These are phyloP conservation scores for Plestiodon gilberti DNA, from an alignment of 2,113 vertebrate genomes.

Conservation along the genomic window DNA sequence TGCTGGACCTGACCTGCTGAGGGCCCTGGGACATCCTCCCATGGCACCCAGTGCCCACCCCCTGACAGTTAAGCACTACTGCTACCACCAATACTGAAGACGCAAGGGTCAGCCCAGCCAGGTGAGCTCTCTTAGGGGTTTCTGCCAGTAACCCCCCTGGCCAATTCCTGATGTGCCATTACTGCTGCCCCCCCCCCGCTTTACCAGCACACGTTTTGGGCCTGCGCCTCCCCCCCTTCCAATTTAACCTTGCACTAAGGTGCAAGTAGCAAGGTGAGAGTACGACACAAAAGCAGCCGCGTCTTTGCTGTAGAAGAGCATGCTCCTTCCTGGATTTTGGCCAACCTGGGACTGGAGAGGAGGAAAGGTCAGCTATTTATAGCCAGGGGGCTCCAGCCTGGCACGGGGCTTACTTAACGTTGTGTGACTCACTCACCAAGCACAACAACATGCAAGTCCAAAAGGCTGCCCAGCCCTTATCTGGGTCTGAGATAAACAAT, in stretches of 20 bases:
- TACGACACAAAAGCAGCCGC: neutral
- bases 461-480: constrained; percentile 1
- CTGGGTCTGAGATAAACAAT: constrained; percentile 22
- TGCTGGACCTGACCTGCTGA: neutral
- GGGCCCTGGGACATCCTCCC: too few species aligned
- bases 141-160: too few species aligned
- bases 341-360: constrained; percentile 5
- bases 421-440: constrained; percentile 15
- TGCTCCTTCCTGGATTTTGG: constrained; percentile 3
- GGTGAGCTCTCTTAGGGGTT: too few species aligned
- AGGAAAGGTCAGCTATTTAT: constrained; percentile 35
- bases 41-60: too few species aligned
- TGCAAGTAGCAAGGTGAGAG: too few species aligned
- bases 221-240: neutral
- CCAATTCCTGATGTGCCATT: too few species aligned
- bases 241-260: neutral
- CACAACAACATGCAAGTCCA: neutral
- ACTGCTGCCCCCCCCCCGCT: too few species aligned
- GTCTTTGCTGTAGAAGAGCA: neutral
- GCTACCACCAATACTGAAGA: too few species aligned
- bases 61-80: too few species aligned
- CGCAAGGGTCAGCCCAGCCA: too few species aligned
- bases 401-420: constrained; percentile 10
- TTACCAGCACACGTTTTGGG: too few species aligned
- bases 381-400: constrained; percentile 25